Evolutionary conservation across 1,140 invertebrate species (phyloP).

Genomic region (Maconellicoccus hirsutus): DNA sequence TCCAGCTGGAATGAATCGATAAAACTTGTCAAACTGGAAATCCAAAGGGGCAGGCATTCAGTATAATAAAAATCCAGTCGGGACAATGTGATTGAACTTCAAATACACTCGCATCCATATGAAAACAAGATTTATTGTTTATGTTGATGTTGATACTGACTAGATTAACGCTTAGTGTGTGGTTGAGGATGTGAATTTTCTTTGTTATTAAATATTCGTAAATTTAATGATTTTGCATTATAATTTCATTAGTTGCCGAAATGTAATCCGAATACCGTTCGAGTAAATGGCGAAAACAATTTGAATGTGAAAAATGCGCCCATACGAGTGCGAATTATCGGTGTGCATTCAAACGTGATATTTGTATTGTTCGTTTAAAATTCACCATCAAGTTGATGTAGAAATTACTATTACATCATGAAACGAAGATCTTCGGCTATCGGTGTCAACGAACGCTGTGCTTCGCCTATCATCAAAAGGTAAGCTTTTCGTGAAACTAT

Average conservation of each 20-base stretch:
- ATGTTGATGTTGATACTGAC: background rate
- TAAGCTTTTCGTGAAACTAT: too few relatives aligned
- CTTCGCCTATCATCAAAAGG: background rate
- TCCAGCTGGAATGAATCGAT: too few relatives aligned
- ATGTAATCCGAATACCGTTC: background rate
- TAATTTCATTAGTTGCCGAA: background rate
- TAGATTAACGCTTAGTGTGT: conserved; percentile 1
- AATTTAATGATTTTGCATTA: background rate
- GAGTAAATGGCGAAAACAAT: background rate
- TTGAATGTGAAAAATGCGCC: background rate
- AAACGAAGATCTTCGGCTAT: background rate
- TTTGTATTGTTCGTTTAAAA: background rate
- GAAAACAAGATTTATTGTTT: background rate
- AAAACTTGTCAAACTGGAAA: too few relatives aligned
- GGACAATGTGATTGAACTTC: too few relatives aligned
- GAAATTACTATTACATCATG: background rate
- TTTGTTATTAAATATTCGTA: background rate
- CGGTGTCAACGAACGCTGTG: background rate
- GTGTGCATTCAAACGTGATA: background rate
- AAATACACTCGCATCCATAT: too few relatives aligned
- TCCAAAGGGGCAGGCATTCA: too few relatives aligned
- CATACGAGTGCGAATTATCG: background rate
- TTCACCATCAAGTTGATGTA: background rate
- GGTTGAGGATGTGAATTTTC: conserved; percentile 1
- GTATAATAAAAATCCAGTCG: too few relatives aligned